These are phyloP conservation scores for Tragulus kanchil DNA, from an alignment of 2,113 vertebrate genomes.

Conservation along the genomic window DNA sequence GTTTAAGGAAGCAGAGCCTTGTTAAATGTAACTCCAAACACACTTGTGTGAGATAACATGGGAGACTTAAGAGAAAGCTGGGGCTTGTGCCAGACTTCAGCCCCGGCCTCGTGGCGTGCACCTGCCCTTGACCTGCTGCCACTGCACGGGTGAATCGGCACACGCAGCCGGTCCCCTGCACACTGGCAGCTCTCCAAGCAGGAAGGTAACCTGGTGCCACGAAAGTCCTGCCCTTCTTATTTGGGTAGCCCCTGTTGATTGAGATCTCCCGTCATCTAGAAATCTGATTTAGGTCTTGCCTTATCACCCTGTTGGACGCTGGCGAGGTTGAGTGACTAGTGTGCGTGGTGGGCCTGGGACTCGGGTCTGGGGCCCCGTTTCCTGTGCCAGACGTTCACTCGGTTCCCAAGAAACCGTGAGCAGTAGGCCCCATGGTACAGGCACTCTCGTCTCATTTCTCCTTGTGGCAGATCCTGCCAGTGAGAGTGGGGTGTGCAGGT, in stretches of 20 bases:
- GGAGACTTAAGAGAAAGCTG: not conserved
- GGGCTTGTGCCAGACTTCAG: not conserved
- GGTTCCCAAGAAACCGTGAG: not conserved
- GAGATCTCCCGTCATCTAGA: not conserved
- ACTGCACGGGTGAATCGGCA: too few species aligned
- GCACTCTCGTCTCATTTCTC: not conserved
- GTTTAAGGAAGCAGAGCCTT: not conserved
- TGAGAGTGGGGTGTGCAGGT: not conserved
- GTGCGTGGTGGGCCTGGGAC: not conserved
- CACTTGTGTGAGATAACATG: not conserved
- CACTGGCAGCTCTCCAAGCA: not conserved
- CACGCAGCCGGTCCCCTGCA: not conserved
- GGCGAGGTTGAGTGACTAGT: not conserved
- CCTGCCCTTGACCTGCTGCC: not conserved
- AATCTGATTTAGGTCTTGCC: not conserved
- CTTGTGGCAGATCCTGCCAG: not conserved
- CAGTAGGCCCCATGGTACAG: not conserved
- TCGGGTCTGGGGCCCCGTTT: not conserved
- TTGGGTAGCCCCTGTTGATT: not conserved
- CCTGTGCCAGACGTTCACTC: not conserved
- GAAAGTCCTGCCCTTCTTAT: not conserved
- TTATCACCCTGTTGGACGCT: not conserved
- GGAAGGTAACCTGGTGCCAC: accelerated
- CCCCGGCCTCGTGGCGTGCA: not conserved
- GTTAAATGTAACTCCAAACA: not conserved